Evolutionary conservation across 2,888 invertebrate species (phyloP).

Genomic region (Orthosia incerta): DNA sequence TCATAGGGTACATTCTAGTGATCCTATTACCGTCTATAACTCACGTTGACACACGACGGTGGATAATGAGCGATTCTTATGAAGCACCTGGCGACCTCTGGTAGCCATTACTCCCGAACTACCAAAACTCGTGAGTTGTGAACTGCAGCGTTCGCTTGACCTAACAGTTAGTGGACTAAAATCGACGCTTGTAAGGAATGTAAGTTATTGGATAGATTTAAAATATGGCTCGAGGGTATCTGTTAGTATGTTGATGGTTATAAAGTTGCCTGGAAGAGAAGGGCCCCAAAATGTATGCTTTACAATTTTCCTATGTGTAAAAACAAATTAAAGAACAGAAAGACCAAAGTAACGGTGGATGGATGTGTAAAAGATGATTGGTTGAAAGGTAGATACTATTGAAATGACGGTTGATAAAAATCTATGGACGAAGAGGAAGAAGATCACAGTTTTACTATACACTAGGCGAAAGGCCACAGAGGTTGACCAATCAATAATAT

Average conservation of each 20-base stretch:
- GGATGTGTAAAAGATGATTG: not conserved
- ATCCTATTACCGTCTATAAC: constrained; percentile 1
- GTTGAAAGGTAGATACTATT: too few relatives aligned
- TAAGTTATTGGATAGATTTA: not conserved
- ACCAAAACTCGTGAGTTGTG: constrained; percentile 11
- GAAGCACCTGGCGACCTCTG: constrained; percentile 21
- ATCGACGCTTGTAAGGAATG: not conserved
- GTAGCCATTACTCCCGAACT: constrained; percentile 16
- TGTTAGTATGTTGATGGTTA: not conserved
- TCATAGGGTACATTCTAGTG: not conserved
- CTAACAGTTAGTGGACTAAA: constrained; percentile 4
- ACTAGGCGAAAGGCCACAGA: too few relatives aligned
- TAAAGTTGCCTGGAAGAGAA: too few relatives aligned
- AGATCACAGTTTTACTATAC: too few relatives aligned
- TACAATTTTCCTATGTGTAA: too few relatives aligned
- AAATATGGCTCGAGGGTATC: not conserved
- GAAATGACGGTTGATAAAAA: too few relatives aligned
- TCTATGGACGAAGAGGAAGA: too few relatives aligned
- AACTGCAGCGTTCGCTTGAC: constrained; percentile 34
- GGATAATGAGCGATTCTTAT: constrained; percentile 28
- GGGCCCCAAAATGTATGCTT: too few relatives aligned
- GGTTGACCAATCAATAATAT: too few relatives aligned
- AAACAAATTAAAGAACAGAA: not conserved
- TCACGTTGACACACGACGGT: not conserved
- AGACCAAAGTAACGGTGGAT: not conserved